Conservation (phyloP, 2,888 invertebrate species). For the Nephrotoma flavescens region DNA sequence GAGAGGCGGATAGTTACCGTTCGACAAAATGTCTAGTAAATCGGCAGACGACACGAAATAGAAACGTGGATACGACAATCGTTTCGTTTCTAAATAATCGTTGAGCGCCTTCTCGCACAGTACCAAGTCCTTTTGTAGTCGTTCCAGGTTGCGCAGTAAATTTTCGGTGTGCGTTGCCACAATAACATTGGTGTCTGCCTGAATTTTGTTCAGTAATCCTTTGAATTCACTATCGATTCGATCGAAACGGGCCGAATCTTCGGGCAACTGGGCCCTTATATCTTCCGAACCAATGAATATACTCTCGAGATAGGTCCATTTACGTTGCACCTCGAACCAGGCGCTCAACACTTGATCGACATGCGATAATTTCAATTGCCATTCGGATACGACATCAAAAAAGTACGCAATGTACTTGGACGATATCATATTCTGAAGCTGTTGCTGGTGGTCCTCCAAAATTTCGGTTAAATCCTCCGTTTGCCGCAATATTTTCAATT, state of each 20-base stretch:
- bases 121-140: conserved; percentile 51
- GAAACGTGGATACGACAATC: conserved; percentile 85
- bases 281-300: conserved; percentile 95
- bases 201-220: conserved; percentile 43
- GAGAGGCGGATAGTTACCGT: conserved; percentile 70
- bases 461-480: conserved; percentile 81
- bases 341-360: conserved; percentile 72
- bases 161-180: conserved; percentile 66
- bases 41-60: conserved; percentile 93
- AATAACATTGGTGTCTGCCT: conserved; percentile 65
- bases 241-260: conserved; percentile 81
- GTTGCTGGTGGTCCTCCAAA: conserved; percentile 89
- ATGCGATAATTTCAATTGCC: conserved; percentile 78
- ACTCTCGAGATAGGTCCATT: conserved; percentile 89
- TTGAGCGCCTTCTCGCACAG: conserved; percentile 89
- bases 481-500: conserved; percentile 57
- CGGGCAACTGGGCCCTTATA: conserved; percentile 78
- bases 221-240: conserved; percentile 73
- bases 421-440: conserved; percentile 87
- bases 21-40: conserved; percentile 62
- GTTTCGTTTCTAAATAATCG: conserved; percentile 88
- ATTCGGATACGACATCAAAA: conserved; percentile 64
- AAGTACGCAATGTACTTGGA: conserved; percentile 86
- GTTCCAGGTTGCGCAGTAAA: conserved; percentile 59
- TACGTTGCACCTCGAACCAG: conserved; percentile 84